A percentile compares a stretch with the other conserved stretches of the same genome.
These are phyloP conservation scores for Gymnoscelis rufifasciata DNA, from an alignment of 2,888 invertebrate species.

Conservation along the genomic window DNA sequence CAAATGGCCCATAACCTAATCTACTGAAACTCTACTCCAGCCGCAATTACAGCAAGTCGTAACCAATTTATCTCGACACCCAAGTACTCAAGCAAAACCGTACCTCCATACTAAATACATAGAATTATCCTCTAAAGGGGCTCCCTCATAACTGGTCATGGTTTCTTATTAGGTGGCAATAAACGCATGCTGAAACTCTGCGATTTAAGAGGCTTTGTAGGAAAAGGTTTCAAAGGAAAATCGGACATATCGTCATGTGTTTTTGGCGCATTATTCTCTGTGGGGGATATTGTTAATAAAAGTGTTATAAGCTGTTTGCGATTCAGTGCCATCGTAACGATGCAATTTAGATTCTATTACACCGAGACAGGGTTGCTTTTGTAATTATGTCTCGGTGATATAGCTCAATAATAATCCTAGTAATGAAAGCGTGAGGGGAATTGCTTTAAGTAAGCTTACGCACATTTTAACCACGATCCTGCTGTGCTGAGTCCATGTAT, in stretches of 20 bases:
- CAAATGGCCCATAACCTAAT: constrained; percentile 1
- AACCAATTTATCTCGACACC: constrained; percentile 7
- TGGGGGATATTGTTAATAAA: constrained; percentile 13
- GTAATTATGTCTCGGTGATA: constrained; percentile 1
- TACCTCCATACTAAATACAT: constrained; percentile 4
- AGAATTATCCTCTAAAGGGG: constrained; percentile 10
- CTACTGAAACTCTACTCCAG: constrained; percentile 8
- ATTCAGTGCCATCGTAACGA: constrained; percentile 6
- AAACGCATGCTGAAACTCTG: constrained; percentile 19
- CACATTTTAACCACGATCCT: too few relatives aligned
- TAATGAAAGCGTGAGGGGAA: too few relatives aligned
- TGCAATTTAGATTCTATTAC: constrained; percentile 11
- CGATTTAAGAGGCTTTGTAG: constrained; percentile 8
- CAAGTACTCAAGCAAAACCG: not conserved
- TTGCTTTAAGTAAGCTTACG: too few relatives aligned
- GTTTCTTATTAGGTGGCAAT: constrained; percentile 21
- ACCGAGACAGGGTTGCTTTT: constrained; percentile 1
- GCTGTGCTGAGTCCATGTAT: too few relatives aligned
- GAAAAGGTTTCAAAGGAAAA: constrained; percentile 1
- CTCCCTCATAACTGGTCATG: constrained; percentile 14
- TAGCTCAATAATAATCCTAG: not conserved
- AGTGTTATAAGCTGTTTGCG: constrained; percentile 5
- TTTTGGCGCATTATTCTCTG: not conserved
- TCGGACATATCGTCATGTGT: not conserved
- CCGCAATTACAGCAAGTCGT: constrained; percentile 14